Base-by-base conservation (phyloP, 2,797 vertebrate genomes). In the Peromyscus eremicus region DNA sequence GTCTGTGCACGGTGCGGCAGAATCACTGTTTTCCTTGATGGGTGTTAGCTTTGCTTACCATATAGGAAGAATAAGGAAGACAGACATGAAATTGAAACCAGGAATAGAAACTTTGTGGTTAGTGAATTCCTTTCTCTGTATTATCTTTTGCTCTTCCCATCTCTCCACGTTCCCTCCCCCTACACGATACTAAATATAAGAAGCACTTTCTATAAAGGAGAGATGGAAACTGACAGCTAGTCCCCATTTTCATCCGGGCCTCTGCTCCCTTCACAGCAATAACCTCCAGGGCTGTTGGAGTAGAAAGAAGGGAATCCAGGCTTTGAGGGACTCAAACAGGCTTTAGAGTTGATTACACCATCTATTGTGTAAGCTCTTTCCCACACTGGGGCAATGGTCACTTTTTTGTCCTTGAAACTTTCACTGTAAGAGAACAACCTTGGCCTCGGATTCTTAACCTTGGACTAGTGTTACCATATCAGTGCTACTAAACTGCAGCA, bases 21-120 rank as follows among this genome's bases (percentile, higher is more conserved):
- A 79, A 40, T 70, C 37, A 32, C n/a, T 76, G 37, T 66, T 76
- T 62, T 92, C 37, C 2, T 60, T 77, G 77, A 29, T 82, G 71
- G 62, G n/a, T 66, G 21, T 75, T 92, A 84, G 13, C 89, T 93
- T 75, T 52, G 91, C 34, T 64, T n/a, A 1, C 62, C 49, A 49
- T 84, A 80, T 68, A 49, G 60, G 92, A 66, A 88, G 84, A 95
- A 71, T 4, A 80, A 49, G 66, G 87, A 96, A 96, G 87, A 81
- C 64, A 89, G 79, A 81, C 52, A n/a, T 86, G 80, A 84, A 60
- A 85, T 91, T 66, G 83, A 96, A 95, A 96, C 66, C 16, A 34
- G 92, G 66, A 94, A 68, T 84, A 94, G 93, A 85, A 92, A 76
- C 71, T 73, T 90, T 68, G 81, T 66, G 94, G 87, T 92, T n/a